phyloP scores from a whole-genome alignment of 2,797 vertebrate species.

The Sphenopsis melanotis region DNA sequence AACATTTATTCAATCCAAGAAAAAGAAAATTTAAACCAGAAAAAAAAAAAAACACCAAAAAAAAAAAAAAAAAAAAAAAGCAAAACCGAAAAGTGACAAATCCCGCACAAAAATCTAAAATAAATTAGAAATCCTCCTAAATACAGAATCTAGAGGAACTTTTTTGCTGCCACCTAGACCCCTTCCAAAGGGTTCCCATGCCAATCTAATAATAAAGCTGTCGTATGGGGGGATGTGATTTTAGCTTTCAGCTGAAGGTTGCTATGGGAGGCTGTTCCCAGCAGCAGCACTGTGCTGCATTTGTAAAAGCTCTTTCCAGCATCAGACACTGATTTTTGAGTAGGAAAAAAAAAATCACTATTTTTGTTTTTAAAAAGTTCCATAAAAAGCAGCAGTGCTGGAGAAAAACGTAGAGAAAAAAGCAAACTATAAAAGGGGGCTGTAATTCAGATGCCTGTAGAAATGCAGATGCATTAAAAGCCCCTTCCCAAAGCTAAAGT shows the following conservation, averaged over 20 bases:
- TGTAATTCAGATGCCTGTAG: neutral
- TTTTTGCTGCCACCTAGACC: neutral
- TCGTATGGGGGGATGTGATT: constrained; percentile 2
- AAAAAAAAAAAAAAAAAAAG: neutral
- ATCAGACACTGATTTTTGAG: constrained; percentile 20
- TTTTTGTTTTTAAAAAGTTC: neutral
- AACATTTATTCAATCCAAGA: neutral
- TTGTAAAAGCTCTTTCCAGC: neutral
- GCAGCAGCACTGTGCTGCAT: neutral
- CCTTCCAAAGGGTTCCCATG: constrained; percentile 3
- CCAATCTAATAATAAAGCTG: constrained; percentile 32
- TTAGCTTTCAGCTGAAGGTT: constrained; percentile 32
- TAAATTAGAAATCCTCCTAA: neutral
- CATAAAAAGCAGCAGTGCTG: neutral
- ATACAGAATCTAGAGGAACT: neutral
- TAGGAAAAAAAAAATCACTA: neutral
- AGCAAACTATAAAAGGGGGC: neutral
- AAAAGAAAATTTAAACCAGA: neutral
- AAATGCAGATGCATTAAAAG: neutral
- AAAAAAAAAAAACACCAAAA: neutral
- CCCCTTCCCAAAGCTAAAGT: neutral
- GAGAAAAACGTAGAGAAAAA: neutral
- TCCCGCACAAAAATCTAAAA: neutral
- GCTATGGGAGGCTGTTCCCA: constrained; percentile 39
- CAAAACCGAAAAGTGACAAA: neutral